phyloP scores from a whole-genome alignment of 2,888 invertebrate genomes.

The Caenorhabditis sp. region DNA sequence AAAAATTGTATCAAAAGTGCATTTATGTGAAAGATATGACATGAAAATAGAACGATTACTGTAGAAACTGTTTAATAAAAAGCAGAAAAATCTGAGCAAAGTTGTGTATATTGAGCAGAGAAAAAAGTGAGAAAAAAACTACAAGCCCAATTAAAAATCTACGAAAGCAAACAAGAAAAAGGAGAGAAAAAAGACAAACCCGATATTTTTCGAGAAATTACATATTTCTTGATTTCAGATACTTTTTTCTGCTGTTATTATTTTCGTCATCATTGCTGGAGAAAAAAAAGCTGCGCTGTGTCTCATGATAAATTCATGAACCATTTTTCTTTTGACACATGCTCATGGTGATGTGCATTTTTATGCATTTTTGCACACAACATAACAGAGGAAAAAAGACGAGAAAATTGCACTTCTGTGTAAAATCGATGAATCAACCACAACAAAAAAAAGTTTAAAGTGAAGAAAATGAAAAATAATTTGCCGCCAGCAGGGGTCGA shows the following conservation, averaged over 20 bases:
- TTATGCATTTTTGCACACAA: background rate
- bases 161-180: background rate
- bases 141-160: background rate
- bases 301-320: background rate
- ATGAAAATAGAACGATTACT: too few species aligned
- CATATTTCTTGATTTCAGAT: background rate
- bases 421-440: background rate
- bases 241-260: background rate
- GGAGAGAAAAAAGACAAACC: background rate
- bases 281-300: background rate
- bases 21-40: too few species aligned
- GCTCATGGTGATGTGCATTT: constrained; percentile 1
- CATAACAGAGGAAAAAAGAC: background rate
- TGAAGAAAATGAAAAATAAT: constrained; percentile 36
- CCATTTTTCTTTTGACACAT: background rate
- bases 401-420: background rate
- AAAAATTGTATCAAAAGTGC: too few species aligned
- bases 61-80: too few species aligned
- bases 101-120: background rate
- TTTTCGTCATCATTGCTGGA: background rate
- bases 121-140: background rate
- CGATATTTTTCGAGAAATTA: background rate
- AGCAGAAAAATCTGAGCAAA: too few species aligned
- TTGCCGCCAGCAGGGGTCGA: constrained; percentile 70
- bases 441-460: background rate